Conservation (phyloP, 2,888 invertebrate genomes). For the Apodemia hepburni region DNA sequence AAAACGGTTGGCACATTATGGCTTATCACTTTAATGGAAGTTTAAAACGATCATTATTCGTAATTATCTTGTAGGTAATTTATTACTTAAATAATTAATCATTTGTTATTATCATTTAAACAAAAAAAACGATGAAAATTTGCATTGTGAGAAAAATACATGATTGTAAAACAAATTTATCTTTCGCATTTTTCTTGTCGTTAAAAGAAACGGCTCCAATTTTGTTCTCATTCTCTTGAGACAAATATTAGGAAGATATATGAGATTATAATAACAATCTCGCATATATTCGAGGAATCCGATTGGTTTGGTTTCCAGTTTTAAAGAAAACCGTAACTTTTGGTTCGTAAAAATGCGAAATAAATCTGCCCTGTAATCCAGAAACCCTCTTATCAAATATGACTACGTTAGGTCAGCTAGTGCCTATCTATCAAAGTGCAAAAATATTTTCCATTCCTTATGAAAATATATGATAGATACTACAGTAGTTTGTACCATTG, state of each 20-base stretch:
- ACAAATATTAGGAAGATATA: no score
- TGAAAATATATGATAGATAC: slow-evolving; percentile 62
- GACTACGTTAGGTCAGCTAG: slow-evolving; percentile 38
- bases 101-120: neutral
- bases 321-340: neutral
- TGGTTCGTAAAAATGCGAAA: slow-evolving; percentile 5
- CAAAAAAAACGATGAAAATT: neutral
- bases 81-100: no score
- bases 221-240: no score
- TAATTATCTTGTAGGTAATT: neutral
- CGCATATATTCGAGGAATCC: no score
- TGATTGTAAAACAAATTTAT: slow-evolving; percentile 3
- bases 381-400: slow-evolving; percentile 14
- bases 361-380: slow-evolving; percentile 3
- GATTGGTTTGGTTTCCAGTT: neutral
- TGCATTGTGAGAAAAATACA: slow-evolving; percentile 7
- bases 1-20: slow-evolving; percentile 68
- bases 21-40: slow-evolving; percentile 34
- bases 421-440: slow-evolving; percentile 66
- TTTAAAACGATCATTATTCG: slow-evolving; percentile 12
- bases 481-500: slow-evolving; percentile 59
- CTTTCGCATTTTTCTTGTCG: neutral
- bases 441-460: slow-evolving; percentile 65
- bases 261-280: no score
- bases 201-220: neutral